Evolutionary conservation across 1,140 invertebrate species (phyloP).

Genomic region (Drosophila pandora): DNA sequence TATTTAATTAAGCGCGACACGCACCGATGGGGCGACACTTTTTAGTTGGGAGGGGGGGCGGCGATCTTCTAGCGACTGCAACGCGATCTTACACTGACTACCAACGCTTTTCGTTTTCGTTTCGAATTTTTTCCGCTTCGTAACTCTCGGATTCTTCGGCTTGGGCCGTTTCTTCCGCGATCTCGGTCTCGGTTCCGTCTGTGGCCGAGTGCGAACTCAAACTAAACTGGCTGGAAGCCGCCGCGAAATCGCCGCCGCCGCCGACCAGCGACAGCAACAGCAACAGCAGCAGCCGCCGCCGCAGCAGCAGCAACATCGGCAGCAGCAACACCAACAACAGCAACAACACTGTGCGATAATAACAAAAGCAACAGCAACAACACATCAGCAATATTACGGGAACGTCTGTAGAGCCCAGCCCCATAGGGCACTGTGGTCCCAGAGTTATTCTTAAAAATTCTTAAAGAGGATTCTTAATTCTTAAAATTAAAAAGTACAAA

Average conservation of each 20-base stretch:
- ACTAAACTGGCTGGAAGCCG: conserved; percentile 38
- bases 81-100: conserved; percentile 10
- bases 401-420: background rate
- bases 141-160: conserved; percentile 1
- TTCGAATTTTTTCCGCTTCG: conserved; percentile 2
- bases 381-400: conserved; percentile 29
- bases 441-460: conserved; percentile 11
- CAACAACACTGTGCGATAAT: conserved; percentile 40
- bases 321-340: conserved; percentile 15
- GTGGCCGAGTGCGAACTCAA: conserved; percentile 58
- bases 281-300: conserved; percentile 11
- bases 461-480: background rate
- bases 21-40: conserved; percentile 36
- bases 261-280: conserved; percentile 7
- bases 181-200: conserved; percentile 26
- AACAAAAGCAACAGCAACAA: conserved; percentile 23
- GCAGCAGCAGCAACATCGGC: conserved; percentile 14
- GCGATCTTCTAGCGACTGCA: conserved; percentile 9
- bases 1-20: conserved; percentile 63
- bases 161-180: background rate
- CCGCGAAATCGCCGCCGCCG: conserved; percentile 14
- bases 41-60: background rate
- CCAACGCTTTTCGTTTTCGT: conserved; percentile 7
- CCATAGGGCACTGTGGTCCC: conserved; percentile 28
- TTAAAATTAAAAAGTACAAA: background rate